Base-by-base conservation (phyloP, 2,113 vertebrate species). In the Tautogolabrus adspersus region DNA sequence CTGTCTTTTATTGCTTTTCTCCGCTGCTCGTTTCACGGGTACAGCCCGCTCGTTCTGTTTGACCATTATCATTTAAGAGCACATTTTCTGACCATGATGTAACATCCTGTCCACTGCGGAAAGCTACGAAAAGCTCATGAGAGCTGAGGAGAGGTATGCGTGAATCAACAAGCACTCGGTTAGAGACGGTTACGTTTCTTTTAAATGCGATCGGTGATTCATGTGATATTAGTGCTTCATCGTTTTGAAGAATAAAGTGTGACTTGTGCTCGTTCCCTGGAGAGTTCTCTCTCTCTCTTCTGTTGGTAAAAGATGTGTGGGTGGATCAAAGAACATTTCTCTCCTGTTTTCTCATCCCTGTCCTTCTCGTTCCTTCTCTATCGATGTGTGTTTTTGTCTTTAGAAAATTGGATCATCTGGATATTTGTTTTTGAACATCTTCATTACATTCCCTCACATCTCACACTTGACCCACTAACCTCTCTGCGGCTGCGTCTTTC, bases 51-150 rank as follows among this genome's bases (percentile, higher is more conserved):
- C 83, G 71, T 42, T 82, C 69, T 66, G 77, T 58, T 22, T 13
- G 21, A 44, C 82, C 69, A 19, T 66, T 77, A 18, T 84, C 75
- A 59, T 70, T 79, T 68, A 79, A 81, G 22, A 77, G 65, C 58
- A 59, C 88, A 76, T 92, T 83, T 72, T 75, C 75, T 42, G 10
- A 10, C 65, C 49, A 13, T 87, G 86, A 89, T 83, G 88, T 86
- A 44, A 86, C 8, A 42, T 91, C 90, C 91, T 88, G 85, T 85
- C 80, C 75, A 61, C 65, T 77, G 73, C n/a, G 59, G 51, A 22
- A 46, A 60, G 58, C 21, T 56, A 44, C 51, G 44, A 3, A n/a
- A 34, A 55, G 59, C 37, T 11, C 69, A 56, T 19, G 37, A 57
- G 62, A 18, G 38, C 57, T 44, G 22, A 37, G 34, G 16, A 69